Percentiles rank a stretch among this genome's conserved stretches.
These are phyloP conservation scores for Dermatemys mawii DNA, from an alignment of 2,113 vertebrate genomes.

Conservation along the genomic window DNA sequence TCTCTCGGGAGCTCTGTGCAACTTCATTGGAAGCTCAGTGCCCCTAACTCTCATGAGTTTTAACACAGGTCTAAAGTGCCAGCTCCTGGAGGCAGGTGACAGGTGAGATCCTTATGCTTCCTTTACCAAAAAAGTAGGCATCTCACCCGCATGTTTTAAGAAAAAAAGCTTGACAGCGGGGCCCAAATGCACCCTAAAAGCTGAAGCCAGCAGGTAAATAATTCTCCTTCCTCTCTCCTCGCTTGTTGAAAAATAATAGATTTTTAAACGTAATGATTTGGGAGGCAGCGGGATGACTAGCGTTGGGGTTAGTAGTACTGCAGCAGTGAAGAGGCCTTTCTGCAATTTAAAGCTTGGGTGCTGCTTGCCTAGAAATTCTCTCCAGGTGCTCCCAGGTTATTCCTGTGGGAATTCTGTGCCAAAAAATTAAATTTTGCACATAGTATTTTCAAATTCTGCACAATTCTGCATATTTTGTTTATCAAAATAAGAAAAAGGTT, in stretches of 20 bases:
- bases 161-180: not conserved
- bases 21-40: not conserved
- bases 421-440: no score
- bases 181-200: not conserved
- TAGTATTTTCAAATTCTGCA: no score
- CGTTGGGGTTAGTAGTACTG: not conserved
- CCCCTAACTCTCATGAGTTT: not conserved
- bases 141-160: not conserved
- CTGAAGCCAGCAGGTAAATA: not conserved
- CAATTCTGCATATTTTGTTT: no score
- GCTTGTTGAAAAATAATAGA: not conserved
- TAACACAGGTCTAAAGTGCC: not conserved
- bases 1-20: not conserved
- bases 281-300: not conserved
- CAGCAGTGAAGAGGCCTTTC: not conserved
- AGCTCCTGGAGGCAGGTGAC: not conserved
- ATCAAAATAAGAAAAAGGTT: no score
- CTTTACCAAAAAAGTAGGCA: not conserved
- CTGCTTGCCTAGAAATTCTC: not conserved
- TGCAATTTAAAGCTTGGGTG: not conserved
- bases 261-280: not conserved
- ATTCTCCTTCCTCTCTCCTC: not conserved
- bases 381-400: not conserved
- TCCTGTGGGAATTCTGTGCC: no score
- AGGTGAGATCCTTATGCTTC: not conserved